Conservation (phyloP, 2,113 vertebrate species). For the Pseudopodoces humilis region DNA sequence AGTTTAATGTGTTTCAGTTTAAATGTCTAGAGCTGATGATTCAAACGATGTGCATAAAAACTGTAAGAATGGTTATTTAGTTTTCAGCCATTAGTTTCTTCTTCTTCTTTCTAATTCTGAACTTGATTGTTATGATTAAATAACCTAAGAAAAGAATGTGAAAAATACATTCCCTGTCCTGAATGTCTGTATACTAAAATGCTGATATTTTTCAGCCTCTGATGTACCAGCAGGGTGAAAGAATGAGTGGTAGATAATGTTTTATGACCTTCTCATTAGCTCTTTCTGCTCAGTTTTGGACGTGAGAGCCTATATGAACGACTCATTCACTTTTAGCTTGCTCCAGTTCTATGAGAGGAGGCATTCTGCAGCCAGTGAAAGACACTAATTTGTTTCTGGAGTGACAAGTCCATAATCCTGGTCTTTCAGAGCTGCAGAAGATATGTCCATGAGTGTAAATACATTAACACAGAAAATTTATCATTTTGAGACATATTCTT, state of each 20-base stretch:
- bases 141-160: neutral
- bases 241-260: neutral
- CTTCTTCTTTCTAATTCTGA: neutral
- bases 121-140: neutral
- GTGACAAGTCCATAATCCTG: neutral
- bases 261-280: neutral
- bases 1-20: constrained; percentile 30
- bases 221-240: neutral
- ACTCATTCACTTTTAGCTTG: neutral
- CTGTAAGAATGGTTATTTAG: neutral
- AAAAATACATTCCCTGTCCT: neutral
- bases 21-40: constrained; percentile 26
- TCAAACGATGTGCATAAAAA: neutral
- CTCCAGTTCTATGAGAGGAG: neutral
- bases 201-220: neutral
- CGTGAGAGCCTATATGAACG: neutral
- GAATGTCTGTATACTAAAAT: neutral
- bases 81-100: neutral
- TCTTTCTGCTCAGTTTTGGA: neutral
- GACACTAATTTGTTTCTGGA: neutral
- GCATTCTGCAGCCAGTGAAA: neutral
- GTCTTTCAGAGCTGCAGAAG: neutral
- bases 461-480: neutral
- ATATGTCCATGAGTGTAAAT: neutral
- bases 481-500: neutral